Evolutionary conservation across 2,797 vertebrate species (phyloP).

Genomic region (Delichon dasypus): DNA sequence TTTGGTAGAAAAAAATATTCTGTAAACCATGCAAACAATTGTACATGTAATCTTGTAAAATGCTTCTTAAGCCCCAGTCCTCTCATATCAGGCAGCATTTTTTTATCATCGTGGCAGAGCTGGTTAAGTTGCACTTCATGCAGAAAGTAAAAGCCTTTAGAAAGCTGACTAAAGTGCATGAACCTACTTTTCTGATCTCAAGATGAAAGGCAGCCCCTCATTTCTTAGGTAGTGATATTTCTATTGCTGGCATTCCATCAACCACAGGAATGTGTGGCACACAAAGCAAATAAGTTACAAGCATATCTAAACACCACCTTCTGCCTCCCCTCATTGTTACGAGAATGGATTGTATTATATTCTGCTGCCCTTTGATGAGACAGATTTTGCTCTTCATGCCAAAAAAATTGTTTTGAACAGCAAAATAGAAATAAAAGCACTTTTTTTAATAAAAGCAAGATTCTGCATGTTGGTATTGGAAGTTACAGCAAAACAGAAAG

Average conservation of each 20-base stretch:
- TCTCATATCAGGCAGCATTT: neutral
- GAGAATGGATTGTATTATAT: constrained; percentile 42
- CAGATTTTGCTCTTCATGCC: constrained; percentile 38
- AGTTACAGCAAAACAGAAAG: neutral
- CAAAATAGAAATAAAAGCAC: constrained; percentile 50
- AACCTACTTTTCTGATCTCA: constrained; percentile 42
- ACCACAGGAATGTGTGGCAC: constrained; percentile 52
- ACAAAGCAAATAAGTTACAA: constrained; percentile 39
- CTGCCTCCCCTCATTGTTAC: constrained; percentile 50
- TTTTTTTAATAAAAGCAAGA: constrained; percentile 51
- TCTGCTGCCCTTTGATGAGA: constrained; percentile 51
- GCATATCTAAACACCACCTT: constrained; percentile 56
- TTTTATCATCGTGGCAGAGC: neutral
- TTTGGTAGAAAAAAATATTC: neutral
- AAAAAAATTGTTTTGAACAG: constrained; percentile 46
- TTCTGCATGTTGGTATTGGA: constrained; percentile 24
- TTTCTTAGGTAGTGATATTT: constrained; percentile 51
- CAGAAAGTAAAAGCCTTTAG: neutral
- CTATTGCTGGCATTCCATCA: constrained; percentile 30
- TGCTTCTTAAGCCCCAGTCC: neutral
- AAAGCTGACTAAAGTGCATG: neutral
- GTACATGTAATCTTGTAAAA: neutral
- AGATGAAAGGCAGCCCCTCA: constrained; percentile 36
- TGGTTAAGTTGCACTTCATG: neutral
- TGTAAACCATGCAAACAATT: neutral